These are phyloP conservation scores for Drosophila borborema DNA, from an alignment of 2,888 invertebrate species.

Conservation along the genomic window DNA sequence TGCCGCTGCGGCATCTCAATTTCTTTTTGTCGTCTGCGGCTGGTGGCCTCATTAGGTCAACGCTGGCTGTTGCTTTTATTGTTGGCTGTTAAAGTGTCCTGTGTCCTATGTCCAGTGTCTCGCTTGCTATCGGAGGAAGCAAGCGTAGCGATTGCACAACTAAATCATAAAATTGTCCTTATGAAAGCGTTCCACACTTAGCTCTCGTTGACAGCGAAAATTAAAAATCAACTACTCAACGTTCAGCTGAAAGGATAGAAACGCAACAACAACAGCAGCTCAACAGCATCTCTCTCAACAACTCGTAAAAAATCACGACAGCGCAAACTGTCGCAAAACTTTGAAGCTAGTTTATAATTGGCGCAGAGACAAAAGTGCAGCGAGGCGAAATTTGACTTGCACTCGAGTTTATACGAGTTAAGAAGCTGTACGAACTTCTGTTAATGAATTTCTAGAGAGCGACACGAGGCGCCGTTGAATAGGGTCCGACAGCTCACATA, in stretches of 20 bases:
- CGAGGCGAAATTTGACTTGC: conserved; percentile 30
- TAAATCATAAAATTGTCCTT: conserved; percentile 36
- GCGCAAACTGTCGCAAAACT: conserved; percentile 58
- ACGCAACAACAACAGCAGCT: conserved; percentile 2
- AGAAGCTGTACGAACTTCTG: conserved; percentile 31
- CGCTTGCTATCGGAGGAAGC: conserved; percentile 6
- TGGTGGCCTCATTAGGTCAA: conserved; percentile 69
- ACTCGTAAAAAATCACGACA: conserved; percentile 46
- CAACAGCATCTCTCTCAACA: too few relatives aligned
- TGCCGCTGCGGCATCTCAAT: conserved; percentile 67
- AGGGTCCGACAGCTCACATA: conserved; percentile 24
- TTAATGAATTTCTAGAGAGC: conserved; percentile 44
- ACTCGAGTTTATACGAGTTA: conserved; percentile 20
- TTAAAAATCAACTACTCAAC: conserved; percentile 53
- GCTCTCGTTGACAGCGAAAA: conserved; percentile 23
- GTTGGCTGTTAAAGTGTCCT: conserved; percentile 46
- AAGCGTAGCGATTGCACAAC: conserved; percentile 23
- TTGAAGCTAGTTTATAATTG: conserved; percentile 66
- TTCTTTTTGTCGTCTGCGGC: conserved; percentile 60
- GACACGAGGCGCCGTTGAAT: conserved; percentile 15
- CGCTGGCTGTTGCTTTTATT: conserved; percentile 52
- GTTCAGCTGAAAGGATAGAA: conserved; percentile 23
- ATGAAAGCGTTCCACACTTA: conserved; percentile 21
- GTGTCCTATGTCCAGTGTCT: conserved; percentile 7
- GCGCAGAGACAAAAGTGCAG: conserved; percentile 59